Base-by-base conservation (phyloP, 2,797 vertebrate species). In the Schizopygopsis malacanthus region DNA sequence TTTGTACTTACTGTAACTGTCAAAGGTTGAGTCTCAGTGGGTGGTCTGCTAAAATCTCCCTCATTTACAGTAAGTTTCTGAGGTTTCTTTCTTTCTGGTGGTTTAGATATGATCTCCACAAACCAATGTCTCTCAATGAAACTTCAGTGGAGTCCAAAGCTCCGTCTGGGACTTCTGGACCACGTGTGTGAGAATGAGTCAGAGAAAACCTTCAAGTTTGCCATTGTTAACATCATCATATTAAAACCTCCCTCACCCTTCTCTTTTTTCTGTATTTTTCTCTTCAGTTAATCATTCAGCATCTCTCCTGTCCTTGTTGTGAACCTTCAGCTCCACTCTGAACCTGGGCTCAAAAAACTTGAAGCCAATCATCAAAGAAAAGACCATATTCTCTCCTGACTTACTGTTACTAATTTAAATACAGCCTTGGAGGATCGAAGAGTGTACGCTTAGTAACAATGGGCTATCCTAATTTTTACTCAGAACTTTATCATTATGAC, bases 181-280 rank as follows among this genome's bases (percentile, higher is more conserved):
- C 83, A 85, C 85, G 84, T 73, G 86, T 85, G 87, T 80, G 73
- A 78, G 82, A 82, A 70, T 80, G 69, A 87, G 89, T 93, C 90
- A 91, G 89, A 89, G 50, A 86, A 85, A 92, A 88, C 72, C 87
- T 85, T 76, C 37, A 73, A 16, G 43, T 84, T 50, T 88, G 63
- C 52, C n/a, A 72, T 73, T 82, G 72, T 71, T 82, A 63, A 71
- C 39, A 79, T 71, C 37, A 54, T 59, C 73, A 15, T 37, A 43
- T 67, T 59, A 61, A 78, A 85, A 45, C 67, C 69, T 77, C 84
- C 37, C 47, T n/a, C 10, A 11, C 7, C 45, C 1, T 25, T 79
- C n/a, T 52, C 22, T 70, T 16, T 18, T 69, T 47, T 41, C 43
- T 0, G 9, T 20, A 6, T 63, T 39, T 77, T n/a, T 70, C 20